phyloP scores from a whole-genome alignment of 2,888 invertebrate species.

The Luperina nickerlii region DNA sequence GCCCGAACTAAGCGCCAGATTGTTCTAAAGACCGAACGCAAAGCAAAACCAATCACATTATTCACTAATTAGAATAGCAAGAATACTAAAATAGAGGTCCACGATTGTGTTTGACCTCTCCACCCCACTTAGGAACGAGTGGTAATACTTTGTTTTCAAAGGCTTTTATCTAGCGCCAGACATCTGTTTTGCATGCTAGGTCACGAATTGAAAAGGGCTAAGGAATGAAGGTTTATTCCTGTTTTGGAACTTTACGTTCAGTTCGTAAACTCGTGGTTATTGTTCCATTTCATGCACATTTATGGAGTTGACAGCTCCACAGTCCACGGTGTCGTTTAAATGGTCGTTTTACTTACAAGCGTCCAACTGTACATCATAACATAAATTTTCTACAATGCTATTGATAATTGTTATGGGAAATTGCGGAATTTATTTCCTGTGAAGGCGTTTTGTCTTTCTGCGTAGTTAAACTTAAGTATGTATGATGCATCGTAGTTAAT shows the following conservation, averaged over 20 bases:
- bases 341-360: slow-evolving; percentile 64
- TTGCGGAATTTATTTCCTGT: slow-evolving; percentile 64
- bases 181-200: slow-evolving; percentile 76
- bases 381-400: slow-evolving; percentile 65
- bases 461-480: slow-evolving; percentile 61
- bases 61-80: slow-evolving; percentile 60
- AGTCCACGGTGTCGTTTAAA: slow-evolving; percentile 67
- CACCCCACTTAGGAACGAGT: slow-evolving; percentile 64
- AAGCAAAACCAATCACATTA: slow-evolving; percentile 51
- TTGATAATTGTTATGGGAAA: slow-evolving; percentile 66
- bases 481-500: slow-evolving; percentile 47
- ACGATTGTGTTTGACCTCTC: slow-evolving; percentile 63
- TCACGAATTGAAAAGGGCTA: slow-evolving; percentile 78
- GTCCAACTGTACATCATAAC: slow-evolving; percentile 70
- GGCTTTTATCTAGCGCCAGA: slow-evolving; percentile 67
- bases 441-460: slow-evolving; percentile 58
- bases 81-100: slow-evolving; percentile 55
- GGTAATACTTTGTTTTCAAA: slow-evolving; percentile 69
- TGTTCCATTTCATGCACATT: slow-evolving; percentile 70
- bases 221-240: slow-evolving; percentile 71
- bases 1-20: slow-evolving; percentile 14
- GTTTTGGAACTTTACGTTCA: slow-evolving; percentile 71
- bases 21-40: slow-evolving; percentile 32
- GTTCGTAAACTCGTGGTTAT: slow-evolving; percentile 68
- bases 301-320: slow-evolving; percentile 72